Percentiles rank a stretch among this genome's conserved stretches.
phyloP scores from a whole-genome alignment of 2,888 invertebrate species.

The Temnothorax unifasciatus region DNA sequence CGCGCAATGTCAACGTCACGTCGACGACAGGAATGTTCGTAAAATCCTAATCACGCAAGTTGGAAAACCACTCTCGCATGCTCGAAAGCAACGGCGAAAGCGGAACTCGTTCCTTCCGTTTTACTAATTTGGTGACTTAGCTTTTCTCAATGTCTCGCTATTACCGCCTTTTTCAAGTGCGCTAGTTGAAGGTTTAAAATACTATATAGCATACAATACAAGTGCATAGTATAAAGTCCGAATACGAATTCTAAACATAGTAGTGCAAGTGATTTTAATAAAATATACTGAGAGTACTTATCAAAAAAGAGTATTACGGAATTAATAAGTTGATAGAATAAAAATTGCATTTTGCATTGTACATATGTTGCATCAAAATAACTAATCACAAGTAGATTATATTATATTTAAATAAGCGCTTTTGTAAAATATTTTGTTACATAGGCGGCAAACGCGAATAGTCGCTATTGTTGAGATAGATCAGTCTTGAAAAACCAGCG shows the following conservation, averaged over 20 bases:
- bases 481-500: slow-evolving; percentile 1
- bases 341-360: background rate
- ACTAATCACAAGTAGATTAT: background rate
- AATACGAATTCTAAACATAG: background rate
- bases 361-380: background rate
- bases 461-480: background rate
- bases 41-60: slow-evolving; percentile 69
- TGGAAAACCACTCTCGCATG: slow-evolving; percentile 59
- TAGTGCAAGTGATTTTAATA: background rate
- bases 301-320: background rate
- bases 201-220: background rate
- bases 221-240: background rate
- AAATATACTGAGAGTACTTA: background rate
- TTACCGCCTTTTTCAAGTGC: background rate
- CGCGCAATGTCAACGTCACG: slow-evolving; percentile 9
- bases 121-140: slow-evolving; percentile 71
- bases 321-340: background rate
- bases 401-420: background rate
- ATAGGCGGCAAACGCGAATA: background rate
- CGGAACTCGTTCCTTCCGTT: slow-evolving; percentile 74
- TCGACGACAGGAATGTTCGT: slow-evolving; percentile 50
- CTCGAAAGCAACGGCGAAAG: slow-evolving; percentile 74
- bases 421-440: background rate
- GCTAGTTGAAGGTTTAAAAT: background rate
- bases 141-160: slow-evolving; percentile 33